Evolutionary conservation across 2,888 invertebrate genomes (phyloP).

Genomic region (Drosophila fungiperda): DNA sequence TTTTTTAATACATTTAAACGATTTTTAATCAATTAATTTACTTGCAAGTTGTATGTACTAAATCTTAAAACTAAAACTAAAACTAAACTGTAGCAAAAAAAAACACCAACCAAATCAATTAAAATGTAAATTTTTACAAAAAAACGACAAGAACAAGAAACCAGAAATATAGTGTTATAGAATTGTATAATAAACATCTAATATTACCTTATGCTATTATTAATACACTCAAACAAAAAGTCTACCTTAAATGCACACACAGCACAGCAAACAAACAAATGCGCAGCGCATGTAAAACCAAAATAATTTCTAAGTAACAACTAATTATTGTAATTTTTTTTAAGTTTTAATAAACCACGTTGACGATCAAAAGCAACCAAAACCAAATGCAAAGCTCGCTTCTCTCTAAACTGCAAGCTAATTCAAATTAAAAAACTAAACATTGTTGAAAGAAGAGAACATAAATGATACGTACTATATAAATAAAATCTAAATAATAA

Average conservation of each 20-base stretch:
- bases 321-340: slow-evolving; percentile 68
- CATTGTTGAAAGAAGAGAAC: slow-evolving; percentile 13
- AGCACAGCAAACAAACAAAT: slow-evolving; percentile 75
- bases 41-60: slow-evolving; percentile 74
- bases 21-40: slow-evolving; percentile 59
- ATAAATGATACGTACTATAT: slow-evolving; percentile 48
- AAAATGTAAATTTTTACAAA: slow-evolving; percentile 67
- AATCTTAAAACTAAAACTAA: slow-evolving; percentile 33
- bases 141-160: slow-evolving; percentile 27
- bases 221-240: slow-evolving; percentile 76
- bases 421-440: slow-evolving; percentile 30
- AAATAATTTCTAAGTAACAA: slow-evolving; percentile 73
- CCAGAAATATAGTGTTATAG: slow-evolving; percentile 67
- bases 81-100: slow-evolving; percentile 63
- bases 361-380: slow-evolving; percentile 75
- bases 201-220: slow-evolving; percentile 61
- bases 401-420: slow-evolving; percentile 59
- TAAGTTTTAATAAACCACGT: slow-evolving; percentile 80
- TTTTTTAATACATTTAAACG: slow-evolving; percentile 49
- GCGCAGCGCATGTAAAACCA: slow-evolving; percentile 82
- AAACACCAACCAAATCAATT: slow-evolving; percentile 57
- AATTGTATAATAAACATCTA: slow-evolving; percentile 69
- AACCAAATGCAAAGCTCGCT: slow-evolving; percentile 50
- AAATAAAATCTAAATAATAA: slow-evolving; percentile 48
- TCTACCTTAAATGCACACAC: slow-evolving; percentile 72